Conservation (phyloP, 2,797 vertebrate species). For the Dallia pectoralis region DNA sequence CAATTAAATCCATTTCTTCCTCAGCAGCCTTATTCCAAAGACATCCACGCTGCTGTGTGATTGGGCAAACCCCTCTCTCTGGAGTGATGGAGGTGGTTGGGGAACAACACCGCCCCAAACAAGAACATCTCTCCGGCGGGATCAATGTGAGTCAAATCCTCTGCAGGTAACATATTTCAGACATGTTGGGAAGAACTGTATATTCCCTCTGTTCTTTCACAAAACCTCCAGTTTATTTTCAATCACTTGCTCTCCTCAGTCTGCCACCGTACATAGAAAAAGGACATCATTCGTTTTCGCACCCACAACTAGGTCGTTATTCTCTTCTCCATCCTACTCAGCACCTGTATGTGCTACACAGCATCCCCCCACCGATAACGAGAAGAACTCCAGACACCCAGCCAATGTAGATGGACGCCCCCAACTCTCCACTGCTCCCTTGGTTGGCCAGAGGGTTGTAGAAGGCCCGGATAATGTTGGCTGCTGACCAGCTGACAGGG, state of each 20-base stretch:
- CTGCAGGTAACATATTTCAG: neutral
- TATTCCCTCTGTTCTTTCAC: neutral
- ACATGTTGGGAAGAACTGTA: neutral
- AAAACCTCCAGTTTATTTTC: neutral
- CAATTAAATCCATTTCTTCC: no score
- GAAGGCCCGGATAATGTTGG: constrained; percentile 72
- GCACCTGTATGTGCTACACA: constrained; percentile 67
- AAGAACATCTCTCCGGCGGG: neutral
- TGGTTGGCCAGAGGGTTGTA: constrained; percentile 55
- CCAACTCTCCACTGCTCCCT: constrained; percentile 66
- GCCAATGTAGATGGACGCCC: constrained; percentile 75
- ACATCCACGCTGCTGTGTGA: neutral
- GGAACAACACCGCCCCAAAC: no score
- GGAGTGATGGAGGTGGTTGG: no score
- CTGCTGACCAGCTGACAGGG: constrained; percentile 72
- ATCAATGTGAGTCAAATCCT: neutral
- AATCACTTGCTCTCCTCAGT: neutral
- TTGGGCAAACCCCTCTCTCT: neutral
- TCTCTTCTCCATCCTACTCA: constrained; percentile 33
- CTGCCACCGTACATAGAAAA: neutral
- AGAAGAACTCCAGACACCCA: constrained; percentile 72
- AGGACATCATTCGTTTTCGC: neutral
- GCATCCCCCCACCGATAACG: constrained; percentile 68
- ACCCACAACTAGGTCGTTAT: neutral
- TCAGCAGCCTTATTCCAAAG: no score